Conservation (phyloP, 2,888 invertebrate species). For the Hesperia comma region DNA sequence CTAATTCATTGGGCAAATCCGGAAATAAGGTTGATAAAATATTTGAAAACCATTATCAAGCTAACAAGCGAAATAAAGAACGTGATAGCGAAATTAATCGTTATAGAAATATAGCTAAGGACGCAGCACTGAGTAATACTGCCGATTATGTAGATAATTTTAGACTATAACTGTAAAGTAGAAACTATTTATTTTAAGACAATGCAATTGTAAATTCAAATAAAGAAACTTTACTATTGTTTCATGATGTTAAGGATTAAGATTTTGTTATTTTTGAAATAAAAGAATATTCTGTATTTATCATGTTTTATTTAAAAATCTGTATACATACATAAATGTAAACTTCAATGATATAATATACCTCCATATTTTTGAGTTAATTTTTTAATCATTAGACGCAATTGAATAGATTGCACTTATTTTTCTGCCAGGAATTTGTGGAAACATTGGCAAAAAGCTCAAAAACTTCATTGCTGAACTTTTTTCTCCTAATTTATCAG, state of each 20-base stretch:
- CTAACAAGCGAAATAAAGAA: slow-evolving; percentile 48
- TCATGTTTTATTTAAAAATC: slow-evolving; percentile 4
- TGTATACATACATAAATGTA: neutral
- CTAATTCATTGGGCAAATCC: slow-evolving; percentile 47
- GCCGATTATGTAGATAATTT: slow-evolving; percentile 54
- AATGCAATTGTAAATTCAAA: slow-evolving; percentile 24
- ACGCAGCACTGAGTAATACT: slow-evolving; percentile 56
- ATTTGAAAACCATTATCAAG: slow-evolving; percentile 52
- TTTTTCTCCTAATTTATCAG: slow-evolving; percentile 53
- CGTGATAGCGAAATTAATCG: slow-evolving; percentile 52
- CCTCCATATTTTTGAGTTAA: neutral
- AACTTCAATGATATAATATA: no score
- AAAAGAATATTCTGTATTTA: slow-evolving; percentile 1
- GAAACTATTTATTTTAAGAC: neutral
- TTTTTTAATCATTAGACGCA: neutral
- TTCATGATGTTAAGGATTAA: neutral
- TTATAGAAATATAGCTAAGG: slow-evolving; percentile 60
- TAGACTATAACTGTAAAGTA: neutral
- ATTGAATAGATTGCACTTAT: neutral
- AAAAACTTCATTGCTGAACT: slow-evolving; percentile 50
- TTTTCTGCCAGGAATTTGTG: slow-evolving; percentile 47
- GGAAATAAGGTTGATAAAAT: slow-evolving; percentile 49
- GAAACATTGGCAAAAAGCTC: slow-evolving; percentile 61
- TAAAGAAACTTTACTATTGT: neutral
- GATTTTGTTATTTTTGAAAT: slow-evolving; percentile 15